Base-by-base conservation (phyloP, 2,888 invertebrate genomes). In the Liopterus haemorrhoidalis region DNA sequence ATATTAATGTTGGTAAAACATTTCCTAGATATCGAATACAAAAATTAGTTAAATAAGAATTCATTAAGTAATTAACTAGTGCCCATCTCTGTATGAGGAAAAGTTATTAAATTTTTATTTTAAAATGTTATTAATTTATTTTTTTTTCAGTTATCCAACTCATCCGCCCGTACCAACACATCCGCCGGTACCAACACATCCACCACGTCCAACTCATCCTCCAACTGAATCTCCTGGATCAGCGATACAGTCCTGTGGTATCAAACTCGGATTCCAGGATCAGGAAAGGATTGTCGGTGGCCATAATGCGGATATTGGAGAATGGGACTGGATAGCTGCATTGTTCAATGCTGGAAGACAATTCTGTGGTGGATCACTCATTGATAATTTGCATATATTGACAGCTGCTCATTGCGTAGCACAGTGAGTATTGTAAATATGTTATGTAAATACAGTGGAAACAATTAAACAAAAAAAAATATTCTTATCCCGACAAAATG, bases 371-470 rank as follows among this genome's bases (percentile, higher is more conserved):
- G 91, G 90, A 6, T 88, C 89, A 0, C 71, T 91, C 31, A 84
- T 91, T 50, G 88, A 90, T 58, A 77, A 79, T 51, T 68, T 64
- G 38, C 89, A 90, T 60, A 80, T 91, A 36, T 69, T 91, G 9
- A 84, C 90, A 2, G 89, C 90, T 2, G 90, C 91, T 1, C 90
- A 91, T 69, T 91, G 91, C 64, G 86, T 91, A 18, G 87, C 88
- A 20, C 85, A 87, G 90, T 90, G 72, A 78, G 81, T 68, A 22
- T 5, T 22, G 5, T 22, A 22, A 22, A 8, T 22, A 8, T 22
- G 8, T 8, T 22, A 8, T 22, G 8, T 22, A 5, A 22, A 22
- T 22, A 22, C 12, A 5, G 9, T 33, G 9, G 20, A 16, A 16
- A 39, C 14, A 22, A 46, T 15, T 37, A 6, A 15, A 11, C 20